Conservation (phyloP, 2,888 invertebrate species). For the Penaeus monodon region DNA sequence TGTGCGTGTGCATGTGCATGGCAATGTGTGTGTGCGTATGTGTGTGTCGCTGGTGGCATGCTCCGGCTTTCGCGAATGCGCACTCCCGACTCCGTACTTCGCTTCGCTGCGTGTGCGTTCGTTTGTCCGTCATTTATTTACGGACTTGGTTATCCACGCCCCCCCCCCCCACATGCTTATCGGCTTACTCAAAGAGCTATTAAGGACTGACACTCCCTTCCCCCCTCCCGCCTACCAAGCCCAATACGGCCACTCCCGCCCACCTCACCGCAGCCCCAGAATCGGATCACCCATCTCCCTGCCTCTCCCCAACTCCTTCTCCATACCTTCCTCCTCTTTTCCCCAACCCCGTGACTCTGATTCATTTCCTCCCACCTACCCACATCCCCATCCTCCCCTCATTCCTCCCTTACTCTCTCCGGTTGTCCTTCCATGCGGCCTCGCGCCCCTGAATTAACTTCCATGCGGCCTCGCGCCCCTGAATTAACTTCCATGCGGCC, state of each 20-base stretch:
- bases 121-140: slow-evolving; percentile 23
- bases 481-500: neutral
- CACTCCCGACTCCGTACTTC: neutral
- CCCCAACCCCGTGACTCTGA: no score
- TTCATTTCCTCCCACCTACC: no score
- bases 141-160: slow-evolving; percentile 24
- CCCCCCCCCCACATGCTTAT: slow-evolving; percentile 14
- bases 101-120: neutral
- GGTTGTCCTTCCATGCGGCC: neutral
- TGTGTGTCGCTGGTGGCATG: slow-evolving; percentile 34
- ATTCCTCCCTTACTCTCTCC: neutral
- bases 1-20: slow-evolving; percentile 15
- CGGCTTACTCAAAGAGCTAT: slow-evolving; percentile 36
- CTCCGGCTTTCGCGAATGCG: neutral
- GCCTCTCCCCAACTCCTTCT: neutral
- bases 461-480: neutral
- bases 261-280: neutral
- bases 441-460: neutral
- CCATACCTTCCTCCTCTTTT: neutral
- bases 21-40: slow-evolving; percentile 5
- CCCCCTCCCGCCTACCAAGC: neutral
- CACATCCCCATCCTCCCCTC: neutral
- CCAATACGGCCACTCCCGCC: neutral
- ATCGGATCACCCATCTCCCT: neutral
- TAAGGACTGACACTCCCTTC: neutral